phyloP scores from a whole-genome alignment of 2,797 vertebrate genomes.

The Liasis olivaceus region DNA sequence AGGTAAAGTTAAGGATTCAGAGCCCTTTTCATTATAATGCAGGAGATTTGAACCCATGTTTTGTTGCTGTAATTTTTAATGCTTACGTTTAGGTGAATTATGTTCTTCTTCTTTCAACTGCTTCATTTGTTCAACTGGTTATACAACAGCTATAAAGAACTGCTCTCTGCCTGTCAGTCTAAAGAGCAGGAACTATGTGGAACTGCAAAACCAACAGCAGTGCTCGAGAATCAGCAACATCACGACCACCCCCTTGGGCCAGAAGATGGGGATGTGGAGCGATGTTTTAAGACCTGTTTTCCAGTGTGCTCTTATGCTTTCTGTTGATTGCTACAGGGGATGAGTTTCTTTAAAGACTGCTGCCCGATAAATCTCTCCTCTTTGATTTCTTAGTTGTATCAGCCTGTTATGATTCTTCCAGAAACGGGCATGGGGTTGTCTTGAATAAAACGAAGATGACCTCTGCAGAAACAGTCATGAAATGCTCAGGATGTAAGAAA shows the following conservation, averaged over 20 bases:
- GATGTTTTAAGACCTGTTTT: slow-evolving; percentile 5
- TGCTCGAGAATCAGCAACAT: not conserved
- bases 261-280: not conserved
- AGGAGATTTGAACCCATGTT: not conserved
- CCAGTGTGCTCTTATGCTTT: not conserved
- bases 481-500: not conserved
- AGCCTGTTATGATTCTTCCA: not conserved
- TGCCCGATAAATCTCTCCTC: not conserved
- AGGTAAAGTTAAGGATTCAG: not conserved
- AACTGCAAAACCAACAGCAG: not conserved
- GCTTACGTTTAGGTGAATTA: not conserved
- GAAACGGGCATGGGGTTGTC: not conserved
- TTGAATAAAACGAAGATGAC: not conserved
- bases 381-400: not conserved
- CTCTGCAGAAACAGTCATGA: not conserved
- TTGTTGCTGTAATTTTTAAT: not conserved
- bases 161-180: not conserved
- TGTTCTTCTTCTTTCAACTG: not conserved
- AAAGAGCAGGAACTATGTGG: not conserved
- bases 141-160: not conserved
- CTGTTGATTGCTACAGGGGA: not conserved
- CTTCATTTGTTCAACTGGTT: not conserved
- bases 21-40: not conserved
- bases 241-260: not conserved
- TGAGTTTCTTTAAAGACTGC: not conserved